phyloP scores from a whole-genome alignment of 2,113 vertebrate genomes.

The Glareola pratincola region DNA sequence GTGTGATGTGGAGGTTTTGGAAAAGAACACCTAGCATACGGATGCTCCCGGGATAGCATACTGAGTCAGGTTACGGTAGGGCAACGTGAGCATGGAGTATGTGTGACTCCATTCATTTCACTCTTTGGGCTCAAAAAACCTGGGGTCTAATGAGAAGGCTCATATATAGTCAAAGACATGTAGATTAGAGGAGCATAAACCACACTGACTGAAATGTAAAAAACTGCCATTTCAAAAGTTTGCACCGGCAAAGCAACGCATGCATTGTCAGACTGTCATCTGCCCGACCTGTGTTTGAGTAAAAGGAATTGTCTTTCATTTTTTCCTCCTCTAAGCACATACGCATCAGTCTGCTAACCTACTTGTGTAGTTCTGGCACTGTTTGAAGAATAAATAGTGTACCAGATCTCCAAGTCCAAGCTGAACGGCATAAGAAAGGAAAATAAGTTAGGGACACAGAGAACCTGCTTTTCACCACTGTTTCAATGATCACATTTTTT shows the following conservation, averaged over 20 bases:
- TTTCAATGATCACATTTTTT: not conserved
- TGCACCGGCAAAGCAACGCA: not conserved
- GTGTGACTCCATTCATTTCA: not conserved
- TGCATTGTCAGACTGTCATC: not conserved
- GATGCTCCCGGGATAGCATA: not conserved
- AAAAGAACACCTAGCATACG: not conserved
- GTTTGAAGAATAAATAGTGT: not conserved
- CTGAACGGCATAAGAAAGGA: not conserved
- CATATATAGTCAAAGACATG: not conserved
- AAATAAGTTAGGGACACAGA: not conserved
- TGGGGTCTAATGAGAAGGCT: not conserved
- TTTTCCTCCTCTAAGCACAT: not conserved
- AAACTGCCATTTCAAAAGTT: not conserved
- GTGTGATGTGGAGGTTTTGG: not conserved
- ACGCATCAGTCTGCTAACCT: not conserved
- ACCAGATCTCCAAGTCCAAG: not conserved
- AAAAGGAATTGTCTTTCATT: not conserved
- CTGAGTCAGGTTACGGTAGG: not conserved
- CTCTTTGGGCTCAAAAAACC: not conserved
- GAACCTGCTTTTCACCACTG: not conserved
- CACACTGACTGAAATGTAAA: not conserved
- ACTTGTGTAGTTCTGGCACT: not conserved
- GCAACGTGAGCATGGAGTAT: accelerated
- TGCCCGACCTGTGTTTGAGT: not conserved
- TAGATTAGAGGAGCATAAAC: not conserved